Evolutionary conservation across 2,888 invertebrate species (phyloP).

Genomic region (Pammene aurita): DNA sequence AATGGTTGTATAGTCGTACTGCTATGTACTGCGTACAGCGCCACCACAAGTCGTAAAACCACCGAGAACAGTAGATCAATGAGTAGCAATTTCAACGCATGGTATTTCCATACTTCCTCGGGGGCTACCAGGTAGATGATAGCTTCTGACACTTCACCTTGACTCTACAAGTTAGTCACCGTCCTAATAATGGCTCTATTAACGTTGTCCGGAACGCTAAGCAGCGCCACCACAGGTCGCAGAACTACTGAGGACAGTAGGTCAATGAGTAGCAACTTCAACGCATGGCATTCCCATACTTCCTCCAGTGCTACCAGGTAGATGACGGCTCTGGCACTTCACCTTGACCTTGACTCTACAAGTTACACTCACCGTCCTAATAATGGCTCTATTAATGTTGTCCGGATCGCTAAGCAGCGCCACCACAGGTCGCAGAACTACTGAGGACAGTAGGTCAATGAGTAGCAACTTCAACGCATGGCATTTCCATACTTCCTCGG

Average conservation of each 20-base stretch:
- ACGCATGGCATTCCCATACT: slow-evolving; percentile 92
- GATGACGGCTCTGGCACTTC: slow-evolving; percentile 92
- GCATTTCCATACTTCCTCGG: slow-evolving; percentile 93
- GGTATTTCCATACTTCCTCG: slow-evolving; percentile 92
- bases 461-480: slow-evolving; percentile 90
- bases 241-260: slow-evolving; percentile 89
- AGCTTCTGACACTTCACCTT: slow-evolving; percentile 92
- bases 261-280: slow-evolving; percentile 89
- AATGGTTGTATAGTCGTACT: slow-evolving; percentile 94
- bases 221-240: slow-evolving; percentile 86
- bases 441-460: slow-evolving; percentile 88
- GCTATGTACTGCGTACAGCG: slow-evolving; percentile 88
- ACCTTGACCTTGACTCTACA: slow-evolving; percentile 49
- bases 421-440: slow-evolving; percentile 88
- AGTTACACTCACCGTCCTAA: slow-evolving; percentile 90
- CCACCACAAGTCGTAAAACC: slow-evolving; percentile 87
- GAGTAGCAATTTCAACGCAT: slow-evolving; percentile 89
- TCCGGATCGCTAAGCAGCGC: slow-evolving; percentile 93
- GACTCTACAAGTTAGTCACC: too few relatives aligned
- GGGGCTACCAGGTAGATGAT: slow-evolving; percentile 92
- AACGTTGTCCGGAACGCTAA: slow-evolving; percentile 95
- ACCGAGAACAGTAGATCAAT: slow-evolving; percentile 89
- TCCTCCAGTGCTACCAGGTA: slow-evolving; percentile 92
- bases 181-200: slow-evolving; percentile 95
- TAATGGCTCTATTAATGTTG: slow-evolving; percentile 94